Evolutionary conservation across 2,113 vertebrate genomes (phyloP).

Genomic region (Istiophorus platypterus): DNA sequence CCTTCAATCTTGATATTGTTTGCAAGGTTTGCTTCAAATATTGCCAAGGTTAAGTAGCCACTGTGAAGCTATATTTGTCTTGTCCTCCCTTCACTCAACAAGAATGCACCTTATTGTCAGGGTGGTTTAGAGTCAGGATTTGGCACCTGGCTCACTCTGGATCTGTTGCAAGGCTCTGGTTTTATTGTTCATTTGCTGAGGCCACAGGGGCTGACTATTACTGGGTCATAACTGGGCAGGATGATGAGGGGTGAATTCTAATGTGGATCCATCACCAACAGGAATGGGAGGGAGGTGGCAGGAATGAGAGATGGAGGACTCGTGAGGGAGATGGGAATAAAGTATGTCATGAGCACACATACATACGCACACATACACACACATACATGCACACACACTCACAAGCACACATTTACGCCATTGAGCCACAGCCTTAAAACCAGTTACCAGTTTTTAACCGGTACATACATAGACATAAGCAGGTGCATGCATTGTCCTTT

Average conservation of each 20-base stretch:
- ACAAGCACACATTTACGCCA: not conserved
- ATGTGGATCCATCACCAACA: slow-evolving; percentile 70
- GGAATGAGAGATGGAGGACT: slow-evolving; percentile 66
- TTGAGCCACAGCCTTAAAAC: too few species aligned
- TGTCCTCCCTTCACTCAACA: slow-evolving; percentile 47
- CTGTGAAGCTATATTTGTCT: slow-evolving; percentile 62
- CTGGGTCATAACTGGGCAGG: slow-evolving; percentile 80
- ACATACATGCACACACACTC: slow-evolving; percentile 10
- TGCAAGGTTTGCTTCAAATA: slow-evolving; percentile 40
- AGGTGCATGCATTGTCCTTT: slow-evolving; percentile 28
- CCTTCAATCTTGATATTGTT: slow-evolving; percentile 55
- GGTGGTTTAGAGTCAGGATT: slow-evolving; percentile 53
- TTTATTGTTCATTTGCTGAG: slow-evolving; percentile 82
- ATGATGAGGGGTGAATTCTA: slow-evolving; percentile 81
- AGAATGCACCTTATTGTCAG: slow-evolving; percentile 25
- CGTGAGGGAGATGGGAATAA: slow-evolving; percentile 62
- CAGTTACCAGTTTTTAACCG: too few species aligned
- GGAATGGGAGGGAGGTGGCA: slow-evolving; percentile 54
- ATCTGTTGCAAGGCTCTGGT: slow-evolving; percentile 74
- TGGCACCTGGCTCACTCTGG: slow-evolving; percentile 61
- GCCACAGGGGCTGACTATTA: slow-evolving; percentile 80
- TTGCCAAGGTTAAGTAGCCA: slow-evolving; percentile 60
- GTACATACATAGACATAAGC: slow-evolving; percentile 19
- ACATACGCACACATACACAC: not conserved
- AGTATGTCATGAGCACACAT: slow-evolving; percentile 53